A percentile compares a stretch with the other conserved stretches of the same genome.
Evolutionary conservation across 2,113 vertebrate genomes (phyloP).

Genomic region (Ageneiosus marmoratus): DNA sequence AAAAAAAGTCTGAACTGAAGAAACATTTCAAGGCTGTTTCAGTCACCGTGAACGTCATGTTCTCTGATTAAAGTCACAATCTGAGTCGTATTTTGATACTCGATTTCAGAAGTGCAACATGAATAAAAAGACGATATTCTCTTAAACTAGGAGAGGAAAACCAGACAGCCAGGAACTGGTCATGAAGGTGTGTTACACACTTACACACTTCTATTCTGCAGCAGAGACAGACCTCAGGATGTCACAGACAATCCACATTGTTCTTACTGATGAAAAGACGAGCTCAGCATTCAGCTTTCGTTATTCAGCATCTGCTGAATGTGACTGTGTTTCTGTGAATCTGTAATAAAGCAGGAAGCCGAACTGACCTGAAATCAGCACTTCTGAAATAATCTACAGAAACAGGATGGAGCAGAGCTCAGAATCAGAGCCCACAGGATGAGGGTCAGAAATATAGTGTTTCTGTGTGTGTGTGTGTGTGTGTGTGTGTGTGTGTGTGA

Average conservation of each 20-base stretch:
- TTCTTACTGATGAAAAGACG: neutral
- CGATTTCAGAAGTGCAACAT: neutral
- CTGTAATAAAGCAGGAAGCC: neutral
- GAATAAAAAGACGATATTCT: neutral
- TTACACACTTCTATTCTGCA: slow-evolving; percentile 32
- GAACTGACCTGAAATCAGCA: neutral
- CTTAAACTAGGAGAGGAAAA: neutral
- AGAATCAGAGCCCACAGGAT: slow-evolving; percentile 15
- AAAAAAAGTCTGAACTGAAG: neutral
- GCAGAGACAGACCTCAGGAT: slow-evolving; percentile 55
- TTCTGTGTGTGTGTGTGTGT: slow-evolving; percentile 7
- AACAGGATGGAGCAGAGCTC: slow-evolving; percentile 31
- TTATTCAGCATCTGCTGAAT: neutral
- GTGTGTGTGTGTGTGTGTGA: neutral
- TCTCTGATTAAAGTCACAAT: slow-evolving; percentile 37
- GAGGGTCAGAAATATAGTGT: slow-evolving; percentile 1
- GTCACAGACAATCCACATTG: slow-evolving; percentile 35
- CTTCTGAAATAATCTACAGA: slow-evolving; percentile 27
- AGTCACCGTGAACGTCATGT: neutral
- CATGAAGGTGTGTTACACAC: neutral
- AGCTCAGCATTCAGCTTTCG: slow-evolving; percentile 12
- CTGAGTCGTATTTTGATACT: neutral
- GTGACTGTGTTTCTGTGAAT: neutral
- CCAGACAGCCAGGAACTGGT: neutral
- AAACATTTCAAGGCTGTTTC: neutral